Percentiles rank a stretch among this genome's conserved stretches.
These are phyloP conservation scores for Argya squamiceps DNA, from an alignment of 2,797 vertebrate genomes.

Conservation along the genomic window DNA sequence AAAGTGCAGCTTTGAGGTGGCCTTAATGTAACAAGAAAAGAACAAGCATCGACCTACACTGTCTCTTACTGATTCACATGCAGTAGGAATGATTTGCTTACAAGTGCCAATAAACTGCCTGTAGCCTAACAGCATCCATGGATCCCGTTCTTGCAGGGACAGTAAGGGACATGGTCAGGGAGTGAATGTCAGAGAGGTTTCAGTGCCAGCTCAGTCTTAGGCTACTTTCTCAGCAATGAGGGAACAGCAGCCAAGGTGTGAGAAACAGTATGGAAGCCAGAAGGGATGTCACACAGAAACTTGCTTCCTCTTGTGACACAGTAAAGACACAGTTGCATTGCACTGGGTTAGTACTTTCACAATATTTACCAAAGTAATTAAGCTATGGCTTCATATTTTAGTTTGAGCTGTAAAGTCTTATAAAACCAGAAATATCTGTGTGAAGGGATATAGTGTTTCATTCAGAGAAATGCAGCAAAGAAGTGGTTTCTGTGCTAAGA, in stretches of 20 bases:
- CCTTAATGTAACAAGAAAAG: background rate
- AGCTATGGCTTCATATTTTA: background rate
- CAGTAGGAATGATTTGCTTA: background rate
- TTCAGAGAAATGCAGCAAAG: background rate
- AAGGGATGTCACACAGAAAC: background rate
- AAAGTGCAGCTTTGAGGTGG: background rate
- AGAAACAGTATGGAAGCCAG: background rate
- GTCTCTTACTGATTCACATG: background rate
- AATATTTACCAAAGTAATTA: background rate
- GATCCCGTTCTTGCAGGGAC: background rate
- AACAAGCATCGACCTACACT: background rate
- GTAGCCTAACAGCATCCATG: background rate
- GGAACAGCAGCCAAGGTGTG: background rate
- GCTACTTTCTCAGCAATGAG: background rate
- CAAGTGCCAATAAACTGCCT: background rate
- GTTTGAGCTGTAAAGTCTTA: background rate
- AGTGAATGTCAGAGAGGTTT: background rate
- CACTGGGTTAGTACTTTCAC: background rate
- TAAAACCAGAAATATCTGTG: background rate
- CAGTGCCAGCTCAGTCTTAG: background rate
- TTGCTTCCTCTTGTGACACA: background rate
- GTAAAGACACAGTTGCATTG: background rate
- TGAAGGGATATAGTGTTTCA: background rate
- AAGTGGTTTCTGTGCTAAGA: background rate
- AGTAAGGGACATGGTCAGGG: background rate